phyloP scores from a whole-genome alignment of 2,797 vertebrate species.

The Oreochromis mossambicus region DNA sequence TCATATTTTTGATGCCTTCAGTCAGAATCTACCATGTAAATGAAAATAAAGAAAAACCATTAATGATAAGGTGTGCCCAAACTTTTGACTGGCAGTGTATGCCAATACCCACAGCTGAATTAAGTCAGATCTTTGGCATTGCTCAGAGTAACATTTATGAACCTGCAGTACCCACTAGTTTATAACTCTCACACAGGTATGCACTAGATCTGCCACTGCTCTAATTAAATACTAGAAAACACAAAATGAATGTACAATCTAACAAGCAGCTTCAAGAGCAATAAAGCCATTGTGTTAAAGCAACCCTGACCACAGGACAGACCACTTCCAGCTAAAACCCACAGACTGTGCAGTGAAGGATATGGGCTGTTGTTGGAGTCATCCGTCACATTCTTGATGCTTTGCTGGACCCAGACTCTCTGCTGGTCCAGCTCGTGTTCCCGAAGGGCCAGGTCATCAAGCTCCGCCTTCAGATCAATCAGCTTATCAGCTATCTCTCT shows the following conservation, averaged over 20 bases:
- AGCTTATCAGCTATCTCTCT: slow-evolving; percentile 97
- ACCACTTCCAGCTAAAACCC: not conserved
- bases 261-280: not conserved
- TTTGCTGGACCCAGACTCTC: slow-evolving; percentile 97
- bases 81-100: no score
- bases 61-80: no score
- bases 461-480: slow-evolving; percentile 95
- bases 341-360: slow-evolving; percentile 75
- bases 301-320: not conserved
- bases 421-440: slow-evolving; percentile 96
- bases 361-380: slow-evolving; percentile 97
- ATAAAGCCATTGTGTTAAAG: not conserved
- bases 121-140: not conserved
- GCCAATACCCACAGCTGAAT: not conserved
- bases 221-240: not conserved
- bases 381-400: slow-evolving; percentile 97
- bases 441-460: slow-evolving; percentile 89
- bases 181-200: not conserved
- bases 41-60: no score
- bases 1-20: no score
- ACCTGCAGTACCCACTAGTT: not conserved
- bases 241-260: not conserved
- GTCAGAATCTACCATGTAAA: no score
- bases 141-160: not conserved
- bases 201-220: not conserved